These are phyloP conservation scores for Aeoliscus strigatus DNA, from an alignment of 2,797 vertebrate genomes.

Conservation along the genomic window DNA sequence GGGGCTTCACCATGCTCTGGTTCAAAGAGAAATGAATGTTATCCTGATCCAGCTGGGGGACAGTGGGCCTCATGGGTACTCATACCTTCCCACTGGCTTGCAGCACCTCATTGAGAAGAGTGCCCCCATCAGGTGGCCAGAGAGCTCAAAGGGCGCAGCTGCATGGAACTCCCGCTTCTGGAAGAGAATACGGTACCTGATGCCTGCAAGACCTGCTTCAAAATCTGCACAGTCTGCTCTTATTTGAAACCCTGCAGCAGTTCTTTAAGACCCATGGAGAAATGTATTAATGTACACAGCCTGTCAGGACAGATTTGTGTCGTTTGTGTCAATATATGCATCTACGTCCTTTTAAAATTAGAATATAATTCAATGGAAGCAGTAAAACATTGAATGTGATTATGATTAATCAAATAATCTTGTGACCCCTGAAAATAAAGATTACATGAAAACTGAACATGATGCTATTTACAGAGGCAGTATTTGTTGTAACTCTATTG, in stretches of 20 bases:
- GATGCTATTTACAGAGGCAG: too few relatives aligned
- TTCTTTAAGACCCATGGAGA: too few relatives aligned
- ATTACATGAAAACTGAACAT: too few relatives aligned
- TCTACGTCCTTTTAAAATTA: too few relatives aligned
- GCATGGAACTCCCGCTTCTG: conserved; percentile 73
- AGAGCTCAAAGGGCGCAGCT: conserved; percentile 20
- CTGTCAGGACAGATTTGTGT: too few relatives aligned
- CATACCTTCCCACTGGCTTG: conserved; percentile 70
- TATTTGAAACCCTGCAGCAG: conserved; percentile 2
- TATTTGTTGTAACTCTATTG: too few relatives aligned
- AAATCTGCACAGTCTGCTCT: not conserved
- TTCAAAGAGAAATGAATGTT: conserved; percentile 72
- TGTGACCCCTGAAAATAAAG: too few relatives aligned
- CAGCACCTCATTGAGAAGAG: conserved; percentile 75
- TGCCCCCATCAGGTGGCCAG: conserved; percentile 77
- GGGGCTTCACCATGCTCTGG: conserved; percentile 77
- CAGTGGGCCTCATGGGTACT: conserved; percentile 35
- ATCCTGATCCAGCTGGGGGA: conserved; percentile 82
- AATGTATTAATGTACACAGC: too few relatives aligned
- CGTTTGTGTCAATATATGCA: too few relatives aligned
- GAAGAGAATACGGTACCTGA: conserved; percentile 82
- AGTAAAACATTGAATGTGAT: too few relatives aligned
- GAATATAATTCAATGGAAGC: too few relatives aligned
- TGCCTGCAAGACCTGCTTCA: conserved; percentile 62
- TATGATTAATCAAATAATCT: too few relatives aligned